A percentile compares a stretch with the other conserved stretches of the same genome.
Evolutionary conservation across 2,113 vertebrate genomes (phyloP).

Genomic region (Sterna hirundo): DNA sequence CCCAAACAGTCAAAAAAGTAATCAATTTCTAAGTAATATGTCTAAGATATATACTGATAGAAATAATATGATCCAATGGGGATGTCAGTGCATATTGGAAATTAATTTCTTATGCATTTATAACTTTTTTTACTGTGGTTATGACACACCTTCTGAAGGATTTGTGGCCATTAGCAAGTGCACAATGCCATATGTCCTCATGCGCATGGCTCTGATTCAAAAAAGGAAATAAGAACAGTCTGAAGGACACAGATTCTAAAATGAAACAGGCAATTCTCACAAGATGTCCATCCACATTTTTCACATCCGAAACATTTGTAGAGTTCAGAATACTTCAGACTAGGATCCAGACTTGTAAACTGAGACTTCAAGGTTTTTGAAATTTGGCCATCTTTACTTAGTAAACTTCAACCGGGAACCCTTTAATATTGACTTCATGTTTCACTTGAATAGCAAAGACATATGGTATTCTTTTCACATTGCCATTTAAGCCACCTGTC

Average conservation of each 20-base stretch:
- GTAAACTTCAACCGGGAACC: neutral
- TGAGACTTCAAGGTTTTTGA: slow-evolving; percentile 8
- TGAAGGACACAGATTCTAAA: slow-evolving; percentile 10
- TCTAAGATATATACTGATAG: neutral
- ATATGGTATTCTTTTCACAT: neutral
- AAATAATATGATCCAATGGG: neutral
- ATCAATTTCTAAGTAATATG: neutral
- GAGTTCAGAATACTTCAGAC: neutral
- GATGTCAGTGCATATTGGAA: neutral
- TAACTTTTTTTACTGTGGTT: neutral
- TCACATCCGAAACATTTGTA: neutral
- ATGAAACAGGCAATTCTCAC: slow-evolving; percentile 28
- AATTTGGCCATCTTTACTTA: neutral
- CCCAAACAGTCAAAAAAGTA: neutral
- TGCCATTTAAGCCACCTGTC: neutral
- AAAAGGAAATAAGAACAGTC: slow-evolving; percentile 31
- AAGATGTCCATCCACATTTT: neutral
- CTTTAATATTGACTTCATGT: neutral
- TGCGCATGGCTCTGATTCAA: neutral
- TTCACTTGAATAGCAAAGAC: neutral
- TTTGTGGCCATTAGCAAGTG: neutral
- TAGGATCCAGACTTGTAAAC: neutral
- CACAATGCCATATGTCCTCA: slow-evolving; percentile 26
- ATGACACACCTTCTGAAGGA: neutral
- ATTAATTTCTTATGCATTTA: neutral